Evolutionary conservation across 2,888 invertebrate genomes (phyloP).

Genomic region (Trichogramma evanescens): DNA sequence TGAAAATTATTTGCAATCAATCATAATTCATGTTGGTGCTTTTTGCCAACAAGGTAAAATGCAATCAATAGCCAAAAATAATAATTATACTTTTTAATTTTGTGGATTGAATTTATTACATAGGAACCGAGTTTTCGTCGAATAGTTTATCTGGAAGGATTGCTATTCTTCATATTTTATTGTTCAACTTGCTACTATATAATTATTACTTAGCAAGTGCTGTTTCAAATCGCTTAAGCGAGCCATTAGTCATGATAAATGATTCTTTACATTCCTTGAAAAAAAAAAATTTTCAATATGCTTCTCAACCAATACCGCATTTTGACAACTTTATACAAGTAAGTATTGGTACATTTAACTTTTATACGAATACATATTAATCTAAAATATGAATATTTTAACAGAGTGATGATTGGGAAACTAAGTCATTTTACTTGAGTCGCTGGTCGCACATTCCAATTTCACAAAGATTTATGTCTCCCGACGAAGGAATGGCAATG

Average conservation of each 20-base stretch:
- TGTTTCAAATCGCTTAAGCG: conserved; percentile 37
- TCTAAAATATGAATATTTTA: background rate
- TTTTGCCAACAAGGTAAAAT: conserved; percentile 35
- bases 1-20: conserved; percentile 23
- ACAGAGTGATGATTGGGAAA: conserved; percentile 32
- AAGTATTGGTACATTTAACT: conserved; percentile 9
- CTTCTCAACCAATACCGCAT: conserved; percentile 32
- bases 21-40: conserved; percentile 28
- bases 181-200: conserved; percentile 36
- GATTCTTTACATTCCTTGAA: conserved; percentile 37
- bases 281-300: conserved; percentile 30
- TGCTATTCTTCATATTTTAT: conserved; percentile 32
- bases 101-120: background rate
- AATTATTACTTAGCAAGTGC: conserved; percentile 41
- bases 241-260: conserved; percentile 37
- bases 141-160: conserved; percentile 32
- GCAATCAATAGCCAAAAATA: background rate
- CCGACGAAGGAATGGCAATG: conserved; percentile 34
- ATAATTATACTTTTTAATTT: background rate
- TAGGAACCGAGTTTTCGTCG: conserved; percentile 34
- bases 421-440: conserved; percentile 24
- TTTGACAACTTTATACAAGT: conserved; percentile 26
- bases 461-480: conserved; percentile 28
- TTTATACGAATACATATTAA: background rate
- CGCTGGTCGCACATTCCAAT: conserved; percentile 34